phyloP scores from a whole-genome alignment of 53 echinoderm and acorn worm genomes.

The Zoroaster sp. region DNA sequence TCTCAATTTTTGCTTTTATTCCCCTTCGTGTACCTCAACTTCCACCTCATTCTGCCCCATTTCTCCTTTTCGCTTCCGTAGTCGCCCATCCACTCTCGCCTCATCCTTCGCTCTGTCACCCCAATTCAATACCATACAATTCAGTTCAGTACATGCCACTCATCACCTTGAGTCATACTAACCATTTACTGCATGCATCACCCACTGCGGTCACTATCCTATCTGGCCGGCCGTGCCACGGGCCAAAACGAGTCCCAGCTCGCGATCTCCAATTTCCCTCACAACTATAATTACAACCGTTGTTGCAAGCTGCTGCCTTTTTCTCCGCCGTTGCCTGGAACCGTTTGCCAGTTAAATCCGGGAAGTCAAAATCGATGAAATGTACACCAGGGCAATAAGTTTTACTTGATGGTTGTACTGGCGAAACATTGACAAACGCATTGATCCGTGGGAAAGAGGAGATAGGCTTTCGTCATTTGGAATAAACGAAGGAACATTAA shows the following conservation, averaged over 20 bases:
- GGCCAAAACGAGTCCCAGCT: neutral
- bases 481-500: neutral
- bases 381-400: constrained; percentile 35
- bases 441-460: neutral
- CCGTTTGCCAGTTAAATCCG: neutral
- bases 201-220: neutral
- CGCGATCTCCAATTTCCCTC: constrained; percentile 2
- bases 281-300: constrained; percentile 33
- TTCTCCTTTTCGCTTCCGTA: neutral
- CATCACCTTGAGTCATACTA: neutral
- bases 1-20: too few species aligned
- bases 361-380: constrained; percentile 29
- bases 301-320: neutral
- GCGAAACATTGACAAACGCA: neutral
- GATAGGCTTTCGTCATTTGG: constrained; percentile 3
- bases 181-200: too few species aligned
- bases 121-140: neutral
- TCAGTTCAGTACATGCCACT: neutral
- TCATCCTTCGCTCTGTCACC: neutral
- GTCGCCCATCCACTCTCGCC: neutral
- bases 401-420: neutral
- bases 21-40: too few species aligned
- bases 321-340: neutral
- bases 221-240: neutral
- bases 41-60: too few species aligned